Evolutionary conservation across 2,888 invertebrate species (phyloP), one percentile per base, ranked within the genome.

Genomic region (Hyles lineata): DNA sequence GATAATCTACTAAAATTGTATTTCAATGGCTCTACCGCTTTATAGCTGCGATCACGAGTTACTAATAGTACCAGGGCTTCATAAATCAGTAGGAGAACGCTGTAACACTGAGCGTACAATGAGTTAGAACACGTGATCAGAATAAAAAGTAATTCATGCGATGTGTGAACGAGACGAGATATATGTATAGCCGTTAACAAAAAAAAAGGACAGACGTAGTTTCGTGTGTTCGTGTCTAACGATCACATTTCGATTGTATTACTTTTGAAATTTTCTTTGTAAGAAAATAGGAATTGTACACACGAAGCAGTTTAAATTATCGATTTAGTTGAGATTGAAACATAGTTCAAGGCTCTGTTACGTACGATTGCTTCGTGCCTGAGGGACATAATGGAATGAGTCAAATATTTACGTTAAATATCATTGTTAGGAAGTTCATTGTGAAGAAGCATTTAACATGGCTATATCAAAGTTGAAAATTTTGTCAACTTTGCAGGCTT

Each of bases 61-160:
- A 67, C 67, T 67, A 50, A 50, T 50, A 50, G 67, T 50, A 50
- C 67, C 23, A 11, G 50, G 17, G 43, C 50, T 50, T 67, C 43
- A 67, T 67, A 67, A 67, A 67, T 67, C 23, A 21, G 43, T 23
- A 50, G 23, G 43, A 67, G 67, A 43, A 43, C 50, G 67, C 17
- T 67, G 67, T 67, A 50, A 23, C 43, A 67, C 67, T 67, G 67
- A 67, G 43, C 67, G 67, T 67, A 67, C 50, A 50, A 67, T 50
- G 67, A 50, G 67, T 23, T 50, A 50, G 50, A 21, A 17, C 21
- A 43, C 67, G 67, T 67, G 67, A 19, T 35, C 2, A 8, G 59
- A 58, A 70, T 58, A 59, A 60, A 35, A 25, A 71, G 35, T 59
- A 60, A 60, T 50, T 61, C 43, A 23, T 23, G 7, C 25, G 25